These are phyloP conservation scores for Centropus unirufus DNA, from an alignment of 2,113 vertebrate genomes.

Conservation along the genomic window DNA sequence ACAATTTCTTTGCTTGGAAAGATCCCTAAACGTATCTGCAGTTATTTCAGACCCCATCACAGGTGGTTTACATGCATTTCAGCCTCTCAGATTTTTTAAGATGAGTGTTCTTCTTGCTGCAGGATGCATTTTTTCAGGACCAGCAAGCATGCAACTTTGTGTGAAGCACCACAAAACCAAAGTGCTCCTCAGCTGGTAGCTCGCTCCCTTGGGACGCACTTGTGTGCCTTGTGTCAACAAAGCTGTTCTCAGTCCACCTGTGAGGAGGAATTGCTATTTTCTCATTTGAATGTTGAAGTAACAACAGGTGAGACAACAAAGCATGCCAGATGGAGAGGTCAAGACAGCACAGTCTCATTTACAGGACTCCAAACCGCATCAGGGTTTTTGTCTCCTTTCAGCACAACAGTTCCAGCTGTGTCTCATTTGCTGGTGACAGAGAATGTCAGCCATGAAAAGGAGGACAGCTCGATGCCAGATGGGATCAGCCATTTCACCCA, in stretches of 20 bases:
- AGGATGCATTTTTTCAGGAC: background rate
- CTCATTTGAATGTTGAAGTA: background rate
- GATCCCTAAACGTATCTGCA: background rate
- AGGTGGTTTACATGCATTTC: background rate
- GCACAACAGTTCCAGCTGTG: rapidly evolving
- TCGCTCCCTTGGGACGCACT: background rate
- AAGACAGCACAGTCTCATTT: background rate
- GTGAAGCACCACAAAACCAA: background rate
- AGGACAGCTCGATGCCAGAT: background rate
- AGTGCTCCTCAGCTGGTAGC: background rate
- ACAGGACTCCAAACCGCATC: background rate
- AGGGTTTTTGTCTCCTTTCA: background rate
- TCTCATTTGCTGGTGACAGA: background rate
- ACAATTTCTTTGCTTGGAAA: background rate
- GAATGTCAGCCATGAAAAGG: background rate
- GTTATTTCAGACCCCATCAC: background rate
- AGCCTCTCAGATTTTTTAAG: background rate
- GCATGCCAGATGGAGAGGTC: background rate
- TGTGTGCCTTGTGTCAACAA: background rate
- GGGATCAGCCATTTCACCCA: background rate
- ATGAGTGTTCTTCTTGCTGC: background rate
- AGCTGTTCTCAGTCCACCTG: background rate
- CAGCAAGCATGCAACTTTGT: background rate
- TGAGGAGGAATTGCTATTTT: background rate
- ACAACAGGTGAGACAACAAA: background rate